Evolutionary conservation across 2,113 vertebrate species (phyloP), one percentile per base, ranked within the genome.

Genomic region (Anolis sagrei): DNA sequence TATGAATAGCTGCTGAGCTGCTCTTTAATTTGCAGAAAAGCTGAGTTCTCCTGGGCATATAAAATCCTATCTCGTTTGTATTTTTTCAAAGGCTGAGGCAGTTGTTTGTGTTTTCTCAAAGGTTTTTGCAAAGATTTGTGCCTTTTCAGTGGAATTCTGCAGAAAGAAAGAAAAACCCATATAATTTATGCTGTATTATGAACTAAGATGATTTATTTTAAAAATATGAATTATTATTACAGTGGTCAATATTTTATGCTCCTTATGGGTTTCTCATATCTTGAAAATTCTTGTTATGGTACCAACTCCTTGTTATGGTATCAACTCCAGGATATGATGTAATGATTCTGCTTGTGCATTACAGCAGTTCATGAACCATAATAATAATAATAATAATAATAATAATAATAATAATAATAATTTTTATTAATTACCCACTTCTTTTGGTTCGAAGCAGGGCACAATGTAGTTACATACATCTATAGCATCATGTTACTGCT

Each of bases 1-100:
- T 97, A 96, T 92, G 96, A 27, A 90, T 96, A 97, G 92, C 94
- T 97, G 89, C 95, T 62, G 86, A 97, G 96, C 23, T 96, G 96
- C 85, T 97, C 97, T 0, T 36, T 95, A 86, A 34, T 32, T 7
- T 89, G 81, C 1, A 2, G 69, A 49, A 92, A 91, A 54, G 5
- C 70, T 0, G 61, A 0, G 29, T 96, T 97, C 27, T 93, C 91
- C 76, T 96, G 92, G 0, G 32, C 91, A 86, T 81, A 84, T 14
- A 94, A 92, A 9, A 91, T n/a, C 94, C 34, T 78, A 78, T 95
- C 94, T 7, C 90, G 16, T 70, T 75, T 88, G 48, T 92, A 92
- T 2, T 89, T 85, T 39, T 93, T 95, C 96, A 96, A 97, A 88
- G 97, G 89, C 18, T 94, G 89, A 11, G 93, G 91, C 74, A 96